These are phyloP conservation scores for Lepus timidus DNA, from an alignment of 2,113 vertebrate genomes.

Conservation along the genomic window DNA sequence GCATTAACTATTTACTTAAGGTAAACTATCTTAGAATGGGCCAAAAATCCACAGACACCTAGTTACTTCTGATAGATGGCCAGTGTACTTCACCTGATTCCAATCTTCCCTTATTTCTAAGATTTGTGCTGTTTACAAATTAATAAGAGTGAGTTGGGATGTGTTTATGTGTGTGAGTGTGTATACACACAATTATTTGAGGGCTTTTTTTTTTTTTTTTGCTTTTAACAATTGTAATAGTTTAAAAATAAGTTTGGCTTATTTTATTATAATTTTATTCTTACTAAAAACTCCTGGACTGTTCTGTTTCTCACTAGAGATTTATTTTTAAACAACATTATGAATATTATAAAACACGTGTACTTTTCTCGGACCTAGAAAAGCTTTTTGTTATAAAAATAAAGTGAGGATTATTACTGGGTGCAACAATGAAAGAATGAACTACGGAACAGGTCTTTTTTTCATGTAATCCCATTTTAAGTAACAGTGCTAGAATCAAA, in stretches of 20 bases:
- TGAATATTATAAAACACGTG: slow-evolving; percentile 35
- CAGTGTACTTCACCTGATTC: background rate
- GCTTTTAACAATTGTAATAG: background rate
- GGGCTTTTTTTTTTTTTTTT: background rate
- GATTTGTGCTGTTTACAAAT: background rate
- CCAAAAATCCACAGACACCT: background rate
- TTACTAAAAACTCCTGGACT: background rate
- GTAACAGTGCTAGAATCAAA: background rate
- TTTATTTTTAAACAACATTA: background rate
- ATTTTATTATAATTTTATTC: slow-evolving; percentile 1
- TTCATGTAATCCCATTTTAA: slow-evolving; percentile 73
- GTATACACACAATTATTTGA: background rate
- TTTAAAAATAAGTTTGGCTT: slow-evolving; percentile 46
- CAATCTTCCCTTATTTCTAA: background rate
- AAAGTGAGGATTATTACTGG: slow-evolving; percentile 43
- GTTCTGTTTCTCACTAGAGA: background rate
- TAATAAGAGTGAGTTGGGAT: background rate
- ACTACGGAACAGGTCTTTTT: background rate
- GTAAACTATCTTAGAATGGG: background rate
- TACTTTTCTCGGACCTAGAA: slow-evolving; percentile 63
- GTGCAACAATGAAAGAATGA: background rate
- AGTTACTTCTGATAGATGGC: background rate
- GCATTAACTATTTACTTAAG: background rate
- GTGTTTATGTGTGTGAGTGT: background rate
- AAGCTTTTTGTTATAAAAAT: slow-evolving; percentile 45